Conservation (phyloP, 2,797 vertebrate species). For the Hemitrygon akajei region DNA sequence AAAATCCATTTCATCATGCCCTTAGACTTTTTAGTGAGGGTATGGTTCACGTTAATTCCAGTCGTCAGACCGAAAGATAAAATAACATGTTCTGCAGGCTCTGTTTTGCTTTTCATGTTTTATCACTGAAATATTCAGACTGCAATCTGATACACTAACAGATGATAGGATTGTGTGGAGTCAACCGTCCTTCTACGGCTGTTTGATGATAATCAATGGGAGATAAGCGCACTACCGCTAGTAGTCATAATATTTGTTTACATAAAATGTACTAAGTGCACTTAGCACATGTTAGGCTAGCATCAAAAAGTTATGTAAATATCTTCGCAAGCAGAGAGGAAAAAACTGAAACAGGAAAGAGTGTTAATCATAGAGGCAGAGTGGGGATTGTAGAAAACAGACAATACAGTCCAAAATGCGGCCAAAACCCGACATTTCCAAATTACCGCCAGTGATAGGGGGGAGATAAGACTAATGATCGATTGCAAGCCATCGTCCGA, state of each 20-base stretch:
- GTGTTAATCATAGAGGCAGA: neutral
- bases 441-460: neutral
- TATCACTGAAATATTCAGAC: constrained; percentile 28
- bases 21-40: neutral
- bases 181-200: neutral
- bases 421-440: neutral
- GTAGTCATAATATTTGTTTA: constrained; percentile 33
- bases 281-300: constrained; percentile 19
- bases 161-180: constrained; percentile 27
- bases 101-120: constrained; percentile 4
- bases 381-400: neutral
- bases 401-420: too few species aligned
- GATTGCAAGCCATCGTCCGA: neutral
- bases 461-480: neutral
- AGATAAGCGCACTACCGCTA: constrained; percentile 26
- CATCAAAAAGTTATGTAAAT: constrained; percentile 16
- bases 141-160: constrained; percentile 30
- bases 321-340: neutral
- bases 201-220: constrained; percentile 8
- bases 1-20: neutral
- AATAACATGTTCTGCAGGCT: neutral
- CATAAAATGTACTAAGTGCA: constrained; percentile 28
- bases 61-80: neutral
- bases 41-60: neutral
- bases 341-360: neutral